phyloP scores from a whole-genome alignment of 2,888 invertebrate species.

The Ormyrus thymus region DNA sequence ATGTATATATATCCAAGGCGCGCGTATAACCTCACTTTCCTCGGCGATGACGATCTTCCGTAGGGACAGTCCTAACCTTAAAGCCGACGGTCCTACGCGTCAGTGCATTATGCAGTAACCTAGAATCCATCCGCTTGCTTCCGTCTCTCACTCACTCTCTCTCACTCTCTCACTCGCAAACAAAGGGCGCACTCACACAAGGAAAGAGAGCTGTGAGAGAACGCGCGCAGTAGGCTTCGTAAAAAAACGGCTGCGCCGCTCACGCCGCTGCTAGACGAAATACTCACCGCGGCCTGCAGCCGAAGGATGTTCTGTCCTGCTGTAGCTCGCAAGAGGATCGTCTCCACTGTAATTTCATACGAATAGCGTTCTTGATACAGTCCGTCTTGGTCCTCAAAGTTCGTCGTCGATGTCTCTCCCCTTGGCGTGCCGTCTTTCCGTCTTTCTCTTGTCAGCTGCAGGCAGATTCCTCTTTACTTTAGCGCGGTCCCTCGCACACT shows the following conservation, averaged over 20 bases:
- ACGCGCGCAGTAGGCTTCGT: not conserved
- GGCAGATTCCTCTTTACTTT: conserved; percentile 49
- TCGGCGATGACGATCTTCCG: conserved; percentile 15
- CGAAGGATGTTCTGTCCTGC: conserved; percentile 59
- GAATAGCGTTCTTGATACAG: conserved; percentile 54
- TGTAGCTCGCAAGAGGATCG: conserved; percentile 39
- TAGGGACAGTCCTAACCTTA: conserved; percentile 19
- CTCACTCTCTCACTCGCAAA: not conserved
- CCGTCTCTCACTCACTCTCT: not conserved
- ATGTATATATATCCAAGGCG: conserved; percentile 45
- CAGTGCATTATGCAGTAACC: not conserved
- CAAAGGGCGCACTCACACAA: not conserved
- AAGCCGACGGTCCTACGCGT: not conserved
- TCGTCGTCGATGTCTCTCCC: conserved; percentile 9
- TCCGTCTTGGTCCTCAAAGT: not conserved
- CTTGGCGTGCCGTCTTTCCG: conserved; percentile 38
- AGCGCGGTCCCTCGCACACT: conserved; percentile 32
- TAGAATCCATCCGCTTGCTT: not conserved
- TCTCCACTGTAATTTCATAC: conserved; percentile 64
- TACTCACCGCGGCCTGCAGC: conserved; percentile 69
- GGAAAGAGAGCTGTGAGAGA: not conserved
- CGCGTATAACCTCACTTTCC: conserved; percentile 52
- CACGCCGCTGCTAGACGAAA: conserved; percentile 44
- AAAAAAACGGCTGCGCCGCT: not conserved
- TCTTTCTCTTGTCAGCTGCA: conserved; percentile 17